Base-by-base conservation (phyloP, 2,113 vertebrate species). In the Lates calcarifer region DNA sequence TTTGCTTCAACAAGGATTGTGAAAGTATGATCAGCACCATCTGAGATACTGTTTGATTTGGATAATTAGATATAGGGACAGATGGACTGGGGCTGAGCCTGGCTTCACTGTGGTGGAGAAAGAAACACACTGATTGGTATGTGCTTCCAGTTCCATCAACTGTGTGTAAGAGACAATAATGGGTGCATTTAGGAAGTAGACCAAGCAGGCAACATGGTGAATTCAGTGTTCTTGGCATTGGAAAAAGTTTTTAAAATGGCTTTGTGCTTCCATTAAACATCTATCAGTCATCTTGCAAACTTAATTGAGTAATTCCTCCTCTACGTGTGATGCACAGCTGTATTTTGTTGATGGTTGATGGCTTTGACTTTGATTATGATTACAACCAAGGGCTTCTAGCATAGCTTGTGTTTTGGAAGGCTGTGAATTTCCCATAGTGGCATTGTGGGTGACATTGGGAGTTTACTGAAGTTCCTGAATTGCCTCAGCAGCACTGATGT, bases 391-490 rank as follows among this genome's bases (percentile, higher is more conserved):
- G 22, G 55, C 56, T 80, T 64, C 12, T 49, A 65, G 11, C n/a
- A 17, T 13, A 35, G 18, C 29, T 57, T 70, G n/a, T 69, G 66
- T 76, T 67, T 77, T 68, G 41, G 56, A 58, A 65, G 53, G 45
- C 75, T 61, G 35, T 78, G 14, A 24, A 65, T 75, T 84, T 74
- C 81, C 68, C 74, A 63, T 33, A 31, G 61, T 67, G 28, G 39
- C 4, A 2, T 56, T 75, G 45, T 39, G 37, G 24, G 64, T 83
- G 87, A 83, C 80, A 83, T 78, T 77, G 28, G 29, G 33, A 68
- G 55, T 15, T 55, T 79, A 24, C 49, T 24, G 39, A 76, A 80
- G 28, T 69, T 80, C 11, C 24, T 35, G 67, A 70, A 69, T 43
- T 43, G 70, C 60, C 65, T 67, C 33, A 76, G 49, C 57, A 69